Evolutionary conservation across 2,888 invertebrate genomes (phyloP).

Genomic region (Craniophora ligustri): DNA sequence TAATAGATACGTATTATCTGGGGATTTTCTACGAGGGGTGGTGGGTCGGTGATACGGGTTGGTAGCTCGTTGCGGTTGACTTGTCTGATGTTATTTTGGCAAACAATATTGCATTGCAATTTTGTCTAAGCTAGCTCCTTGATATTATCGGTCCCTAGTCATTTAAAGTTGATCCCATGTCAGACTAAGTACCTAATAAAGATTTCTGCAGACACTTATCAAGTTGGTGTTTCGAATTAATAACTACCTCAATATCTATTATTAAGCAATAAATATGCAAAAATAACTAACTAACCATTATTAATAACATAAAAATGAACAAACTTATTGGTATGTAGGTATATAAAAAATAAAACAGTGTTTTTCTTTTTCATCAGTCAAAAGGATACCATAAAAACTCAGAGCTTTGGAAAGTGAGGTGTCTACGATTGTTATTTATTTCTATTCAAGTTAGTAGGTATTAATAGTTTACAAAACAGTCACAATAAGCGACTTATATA

Average conservation of each 20-base stretch:
- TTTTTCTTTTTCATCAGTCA: no score
- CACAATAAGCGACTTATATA: no score
- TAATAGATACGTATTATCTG: slow-evolving; percentile 87
- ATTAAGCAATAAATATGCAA: neutral
- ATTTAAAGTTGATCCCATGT: slow-evolving; percentile 46
- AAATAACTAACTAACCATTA: neutral
- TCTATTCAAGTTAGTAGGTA: no score
- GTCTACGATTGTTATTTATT: no score
- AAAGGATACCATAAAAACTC: no score
- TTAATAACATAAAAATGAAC: no score
- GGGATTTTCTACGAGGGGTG: slow-evolving; percentile 76
- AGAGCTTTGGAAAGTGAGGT: no score
- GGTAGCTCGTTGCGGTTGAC: slow-evolving; percentile 64
- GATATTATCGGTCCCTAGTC: slow-evolving; percentile 47
- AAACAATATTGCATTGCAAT: slow-evolving; percentile 72
- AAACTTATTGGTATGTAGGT: no score
- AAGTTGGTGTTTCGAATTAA: slow-evolving; percentile 8
- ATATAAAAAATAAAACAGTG: no score
- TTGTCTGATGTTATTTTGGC: slow-evolving; percentile 70
- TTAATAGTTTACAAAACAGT: no score
- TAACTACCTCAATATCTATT: neutral
- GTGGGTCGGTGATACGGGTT: slow-evolving; percentile 71
- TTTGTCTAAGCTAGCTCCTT: slow-evolving; percentile 40
- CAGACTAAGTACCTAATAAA: slow-evolving; percentile 45
- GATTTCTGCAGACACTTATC: slow-evolving; percentile 37